Percentiles rank a stretch among this genome's conserved stretches.
These are phyloP conservation scores for Oscarella lobularis DNA, from an alignment of 37 sponge, comb jelly and placozoan species.

Conservation along the genomic window DNA sequence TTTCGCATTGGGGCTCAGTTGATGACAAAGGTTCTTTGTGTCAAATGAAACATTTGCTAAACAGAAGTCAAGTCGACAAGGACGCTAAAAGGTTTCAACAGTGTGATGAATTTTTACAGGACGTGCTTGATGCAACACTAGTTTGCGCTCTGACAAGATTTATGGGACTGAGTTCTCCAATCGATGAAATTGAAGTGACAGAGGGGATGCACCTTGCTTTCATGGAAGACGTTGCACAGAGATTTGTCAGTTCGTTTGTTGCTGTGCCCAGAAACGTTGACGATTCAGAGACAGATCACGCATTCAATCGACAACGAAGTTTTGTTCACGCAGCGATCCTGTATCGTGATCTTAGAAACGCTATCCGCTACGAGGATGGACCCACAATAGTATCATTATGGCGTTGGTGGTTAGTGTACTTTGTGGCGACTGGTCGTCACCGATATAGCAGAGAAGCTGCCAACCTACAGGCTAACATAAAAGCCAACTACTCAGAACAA, in stretches of 20 bases:
- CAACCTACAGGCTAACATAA: conserved; percentile 1
- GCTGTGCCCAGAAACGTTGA: conserved; percentile 1
- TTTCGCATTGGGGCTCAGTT: conserved; percentile 10
- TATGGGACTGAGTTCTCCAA: neutral
- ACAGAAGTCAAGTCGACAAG: conserved; percentile 4
- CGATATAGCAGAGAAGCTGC: conserved; percentile 13
- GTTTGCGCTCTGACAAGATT: neutral
- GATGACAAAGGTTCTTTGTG: conserved; percentile 14
- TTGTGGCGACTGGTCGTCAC: conserved; percentile 2
- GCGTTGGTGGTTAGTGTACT: conserved; percentile 10
- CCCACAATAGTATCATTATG: conserved; percentile 8
- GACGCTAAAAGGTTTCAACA: conserved; percentile 9
- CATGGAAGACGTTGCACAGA: conserved; percentile 7
- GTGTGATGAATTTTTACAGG: conserved; percentile 9
- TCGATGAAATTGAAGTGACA: neutral
- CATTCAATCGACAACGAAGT: neutral
- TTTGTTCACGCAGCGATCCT: conserved; percentile 7
- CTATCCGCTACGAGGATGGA: conserved; percentile 11
- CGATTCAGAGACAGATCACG: neutral
- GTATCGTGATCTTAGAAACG: conserved; percentile 4
- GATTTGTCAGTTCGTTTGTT: neutral
- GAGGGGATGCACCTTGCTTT: neutral
- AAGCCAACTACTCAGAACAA: conserved; percentile 10
- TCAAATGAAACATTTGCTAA: conserved; percentile 3
- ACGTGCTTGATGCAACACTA: conserved; percentile 14